Evolutionary conservation across 2,888 invertebrate genomes (phyloP).

Genomic region (Dryobotodes eremita): DNA sequence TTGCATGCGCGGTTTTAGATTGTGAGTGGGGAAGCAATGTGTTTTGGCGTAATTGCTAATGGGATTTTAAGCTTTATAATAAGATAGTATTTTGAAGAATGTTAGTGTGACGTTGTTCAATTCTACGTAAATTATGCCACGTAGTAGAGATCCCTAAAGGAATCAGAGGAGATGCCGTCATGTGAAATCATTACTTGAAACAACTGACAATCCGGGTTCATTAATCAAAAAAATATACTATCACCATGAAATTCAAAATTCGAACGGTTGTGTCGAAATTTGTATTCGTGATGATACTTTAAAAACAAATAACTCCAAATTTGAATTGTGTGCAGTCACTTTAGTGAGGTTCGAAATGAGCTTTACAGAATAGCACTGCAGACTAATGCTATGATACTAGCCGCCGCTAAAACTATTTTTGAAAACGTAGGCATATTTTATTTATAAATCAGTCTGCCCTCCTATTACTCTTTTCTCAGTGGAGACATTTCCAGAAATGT

Average conservation of each 20-base stretch:
- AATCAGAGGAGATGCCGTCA: neutral
- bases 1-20: conserved; percentile 12
- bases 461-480: neutral
- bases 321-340: neutral
- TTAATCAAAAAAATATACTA: neutral
- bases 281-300: neutral
- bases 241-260: neutral
- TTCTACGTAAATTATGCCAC: neutral
- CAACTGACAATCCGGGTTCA: neutral
- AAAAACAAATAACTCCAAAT: neutral
- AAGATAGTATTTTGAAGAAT: neutral
- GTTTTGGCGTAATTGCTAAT: conserved; percentile 5
- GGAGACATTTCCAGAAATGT: neutral
- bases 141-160: neutral
- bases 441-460: neutral
- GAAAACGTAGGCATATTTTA: neutral
- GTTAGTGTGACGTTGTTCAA: neutral
- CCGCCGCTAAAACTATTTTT: neutral
- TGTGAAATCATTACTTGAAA: neutral
- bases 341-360: neutral
- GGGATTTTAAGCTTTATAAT: conserved; percentile 12
- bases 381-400: neutral
- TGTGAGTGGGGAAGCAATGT: neutral
- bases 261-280: neutral
- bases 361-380: neutral